Evolutionary conservation across 2,113 vertebrate genomes (phyloP).

Genomic region (Colinus virginianus): DNA sequence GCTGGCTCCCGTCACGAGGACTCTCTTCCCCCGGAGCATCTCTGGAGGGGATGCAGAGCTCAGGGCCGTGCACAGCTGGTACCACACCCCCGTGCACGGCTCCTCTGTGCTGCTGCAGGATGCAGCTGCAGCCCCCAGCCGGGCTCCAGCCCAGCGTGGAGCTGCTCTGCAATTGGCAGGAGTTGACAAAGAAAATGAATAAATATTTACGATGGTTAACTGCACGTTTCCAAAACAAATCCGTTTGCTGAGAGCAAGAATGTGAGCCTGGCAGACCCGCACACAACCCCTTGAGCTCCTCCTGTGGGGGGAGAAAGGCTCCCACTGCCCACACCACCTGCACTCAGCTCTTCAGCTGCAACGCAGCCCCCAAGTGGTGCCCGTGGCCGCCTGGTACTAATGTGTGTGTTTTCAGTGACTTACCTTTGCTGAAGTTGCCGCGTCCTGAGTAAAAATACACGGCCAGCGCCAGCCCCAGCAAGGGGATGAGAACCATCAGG

Average conservation of each 20-base stretch:
- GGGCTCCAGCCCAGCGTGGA: not conserved
- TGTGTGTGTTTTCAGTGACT: not conserved
- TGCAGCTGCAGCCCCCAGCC: accelerated
- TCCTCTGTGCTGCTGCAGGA: not conserved
- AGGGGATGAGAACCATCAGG: constrained; percentile 68
- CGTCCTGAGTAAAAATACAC: constrained; percentile 74
- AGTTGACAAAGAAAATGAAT: not conserved
- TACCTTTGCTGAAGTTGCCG: constrained; percentile 75
- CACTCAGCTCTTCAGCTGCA: not conserved
- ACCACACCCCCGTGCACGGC: accelerated
- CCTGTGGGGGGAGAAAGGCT: not conserved
- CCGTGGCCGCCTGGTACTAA: accelerated
- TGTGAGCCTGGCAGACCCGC: not conserved
- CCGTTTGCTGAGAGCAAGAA: not conserved
- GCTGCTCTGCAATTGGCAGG: accelerated
- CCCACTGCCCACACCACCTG: not conserved
- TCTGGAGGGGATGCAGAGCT: constrained; percentile 46
- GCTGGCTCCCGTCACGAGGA: constrained; percentile 82
- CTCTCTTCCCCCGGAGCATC: constrained; percentile 79
- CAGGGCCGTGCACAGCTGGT: accelerated
- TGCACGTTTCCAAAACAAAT: accelerated
- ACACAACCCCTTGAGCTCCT: accelerated
- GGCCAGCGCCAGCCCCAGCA: constrained; percentile 70
- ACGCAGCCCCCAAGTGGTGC: not conserved
- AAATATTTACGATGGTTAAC: not conserved